phyloP scores from a whole-genome alignment of 53 echinoderm and acorn worm species.

The Echinarachnius parma region DNA sequence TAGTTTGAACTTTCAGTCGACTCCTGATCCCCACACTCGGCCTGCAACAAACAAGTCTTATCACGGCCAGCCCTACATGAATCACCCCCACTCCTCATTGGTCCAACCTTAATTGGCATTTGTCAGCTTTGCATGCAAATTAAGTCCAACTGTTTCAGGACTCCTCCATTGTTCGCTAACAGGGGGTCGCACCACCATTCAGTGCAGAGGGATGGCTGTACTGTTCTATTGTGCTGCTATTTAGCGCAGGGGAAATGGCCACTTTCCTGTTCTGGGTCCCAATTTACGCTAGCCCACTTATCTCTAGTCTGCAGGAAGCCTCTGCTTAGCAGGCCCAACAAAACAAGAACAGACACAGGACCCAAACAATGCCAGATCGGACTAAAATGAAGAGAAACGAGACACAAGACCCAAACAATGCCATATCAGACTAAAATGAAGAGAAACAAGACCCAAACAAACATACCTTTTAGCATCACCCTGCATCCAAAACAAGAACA shows the following conservation, averaged over 20 bases:
- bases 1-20: slow-evolving; percentile 18
- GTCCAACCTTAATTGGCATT: slow-evolving; percentile 44
- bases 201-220: neutral
- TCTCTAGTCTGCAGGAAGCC: slow-evolving; percentile 32
- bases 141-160: slow-evolving; percentile 33
- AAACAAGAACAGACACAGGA: slow-evolving; percentile 18
- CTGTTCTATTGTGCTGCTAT: slow-evolving; percentile 18
- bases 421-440: too few relatives aligned
- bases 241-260: slow-evolving; percentile 29
- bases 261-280: slow-evolving; percentile 33
- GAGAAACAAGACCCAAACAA: too few relatives aligned
- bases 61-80: slow-evolving; percentile 33
- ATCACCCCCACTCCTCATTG: slow-evolving; percentile 43
- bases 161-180: slow-evolving; percentile 29
- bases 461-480: too few relatives aligned
- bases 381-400: too few relatives aligned
- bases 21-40: too few relatives aligned
- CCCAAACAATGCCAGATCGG: too few relatives aligned
- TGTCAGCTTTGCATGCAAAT: slow-evolving; percentile 50
- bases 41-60: slow-evolving; percentile 24
- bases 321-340: slow-evolving; percentile 20
- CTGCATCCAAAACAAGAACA: too few relatives aligned
- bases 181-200: neutral
- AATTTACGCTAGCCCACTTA: slow-evolving; percentile 34
- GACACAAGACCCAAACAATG: too few relatives aligned